Base-by-base conservation (phyloP, 2,888 invertebrate genomes). In the Phyllotreta cruciferae region DNA sequence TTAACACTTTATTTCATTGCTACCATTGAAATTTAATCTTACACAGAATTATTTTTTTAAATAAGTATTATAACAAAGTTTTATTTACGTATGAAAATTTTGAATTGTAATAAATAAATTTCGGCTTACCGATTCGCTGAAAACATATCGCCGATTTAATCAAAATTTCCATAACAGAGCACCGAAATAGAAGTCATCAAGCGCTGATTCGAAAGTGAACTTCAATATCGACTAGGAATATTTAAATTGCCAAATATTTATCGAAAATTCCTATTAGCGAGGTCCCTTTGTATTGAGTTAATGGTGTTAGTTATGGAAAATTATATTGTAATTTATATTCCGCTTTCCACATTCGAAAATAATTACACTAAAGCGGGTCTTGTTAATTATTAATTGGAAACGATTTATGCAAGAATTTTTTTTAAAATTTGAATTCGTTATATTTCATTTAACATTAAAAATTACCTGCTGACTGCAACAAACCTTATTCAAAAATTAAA, bases 261-360 rank as follows among this genome's bases (percentile, higher is more conserved):
- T 14, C 14, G 14, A n/a, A 44, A 13, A 13, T 44, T 44, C 6
- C 7, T 14, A 44, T 44, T 44, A 44, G 14, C 10, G n/a, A 44
- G 3, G 7, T 11, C 14, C 9, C 44, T 44, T 13, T 7, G 10
- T 44, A 44, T 44, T 6, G 14, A 44, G 24, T 24, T 44, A 44
- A 44, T 44, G 10, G 14, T 44, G 14, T n/a, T 44, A 44, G 7
- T 7, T 11, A 44, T 44, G 44, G 44, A 44, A 44, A 44, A 8
- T 44, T 44, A 14, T 11, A 13, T n/a, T 44, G 44, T 44, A 44
- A 44, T 44, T 44, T 6, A 44, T 44, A 44, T 13, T 11, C 6
- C 10, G 6, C 14, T 44, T 44, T 44, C 44, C 44, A 44, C 9
- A 44, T 44, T 44, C 44, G 44, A 44, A 44, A n/a, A 44, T 44